Base-by-base conservation (phyloP, 2,797 vertebrate species). In the Ficedula albicollis region DNA sequence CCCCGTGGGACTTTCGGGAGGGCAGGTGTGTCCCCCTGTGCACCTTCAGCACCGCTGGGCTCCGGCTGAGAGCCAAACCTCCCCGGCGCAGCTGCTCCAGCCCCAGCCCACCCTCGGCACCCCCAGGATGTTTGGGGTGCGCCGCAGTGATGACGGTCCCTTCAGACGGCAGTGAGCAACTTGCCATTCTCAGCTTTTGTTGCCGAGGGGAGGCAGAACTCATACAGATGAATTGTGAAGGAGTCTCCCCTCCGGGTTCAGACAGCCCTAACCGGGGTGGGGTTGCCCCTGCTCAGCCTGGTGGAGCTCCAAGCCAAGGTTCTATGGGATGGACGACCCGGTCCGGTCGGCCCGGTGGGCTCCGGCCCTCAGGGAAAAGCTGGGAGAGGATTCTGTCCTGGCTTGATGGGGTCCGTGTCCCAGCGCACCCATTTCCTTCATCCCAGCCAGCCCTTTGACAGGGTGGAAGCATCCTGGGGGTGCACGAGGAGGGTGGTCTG, bases 301-400 rank as follows among this genome's bases (percentile, higher is more conserved):
- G 25, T 3, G 14, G 48, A 67, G 16, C 59, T 52, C 7, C 2
- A 46, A 66, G 64, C 29, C 3, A 5, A 43, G n/a, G 49, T 8
- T 79, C n/a, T 52, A 32, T 8, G 10, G 30, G n/a, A 27, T 1
- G 14, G 27, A 48, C n/a, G 68, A 1, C 48, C 9, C 0, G 0
- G 27, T 19, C 38, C 4, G 38, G 38, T 38, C 38, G 11, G 38
- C 38, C 38, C 38, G 38, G 30, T 22, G 38, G 29, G 74, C 46
- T 89, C 41, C 8, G 13, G 29, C 17, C 32, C 29, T 4, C 18
- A 7, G n/a, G 48, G 43, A 26, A 60, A 76, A 60, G 9, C 0
- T 22, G 74, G n/a, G 51, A 52, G 17, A 9, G 20, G 16, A n/a
- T 58, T 70, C 79, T 55, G 22, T n/a, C 8, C 52, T 15, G 29